These are phyloP conservation scores for Phalacrocorax aristotelis DNA, from an alignment of 2,113 vertebrate species.

Conservation along the genomic window DNA sequence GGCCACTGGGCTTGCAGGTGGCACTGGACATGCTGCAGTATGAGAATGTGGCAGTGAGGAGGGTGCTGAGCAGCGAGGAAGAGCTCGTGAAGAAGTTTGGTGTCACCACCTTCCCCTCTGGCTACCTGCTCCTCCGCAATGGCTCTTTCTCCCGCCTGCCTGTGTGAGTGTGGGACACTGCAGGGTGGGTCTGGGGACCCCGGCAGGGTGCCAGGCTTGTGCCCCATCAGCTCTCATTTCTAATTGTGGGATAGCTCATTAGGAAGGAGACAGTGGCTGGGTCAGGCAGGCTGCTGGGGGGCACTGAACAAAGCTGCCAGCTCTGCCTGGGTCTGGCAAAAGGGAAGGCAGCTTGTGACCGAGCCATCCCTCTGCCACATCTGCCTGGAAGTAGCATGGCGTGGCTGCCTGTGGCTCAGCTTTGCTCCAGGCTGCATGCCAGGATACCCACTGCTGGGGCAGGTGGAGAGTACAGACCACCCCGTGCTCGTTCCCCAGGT, in stretches of 20 bases:
- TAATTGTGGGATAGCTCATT: conserved; percentile 59
- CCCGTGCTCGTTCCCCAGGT: rapidly evolving
- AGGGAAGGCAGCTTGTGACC: conserved; percentile 68
- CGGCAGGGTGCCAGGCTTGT: background rate
- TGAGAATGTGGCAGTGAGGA: conserved; percentile 82
- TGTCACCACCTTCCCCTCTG: conserved; percentile 86
- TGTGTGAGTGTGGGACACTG: conserved; percentile 76
- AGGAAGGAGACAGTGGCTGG: conserved; percentile 34
- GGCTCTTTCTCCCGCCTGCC: conserved; percentile 77
- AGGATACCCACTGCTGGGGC: background rate
- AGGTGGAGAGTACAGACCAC: background rate
- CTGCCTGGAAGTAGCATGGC: conserved; percentile 29
- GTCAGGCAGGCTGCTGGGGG: background rate
- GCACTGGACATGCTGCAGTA: conserved; percentile 89
- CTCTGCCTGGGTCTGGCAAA: conserved; percentile 46
- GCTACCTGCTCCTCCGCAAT: conserved; percentile 79
- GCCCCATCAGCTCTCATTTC: background rate
- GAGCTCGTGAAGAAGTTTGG: conserved; percentile 76
- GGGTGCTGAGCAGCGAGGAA: conserved; percentile 79
- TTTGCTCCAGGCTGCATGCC: rapidly evolving
- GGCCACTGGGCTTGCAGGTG: conserved; percentile 74
- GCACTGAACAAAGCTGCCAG: background rate
- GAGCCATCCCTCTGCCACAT: conserved; percentile 26
- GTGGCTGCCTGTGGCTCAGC: background rate
- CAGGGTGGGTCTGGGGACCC: background rate